These are phyloP conservation scores for Dasypogon diadema DNA, from an alignment of 2,888 invertebrate genomes.

Conservation along the genomic window DNA sequence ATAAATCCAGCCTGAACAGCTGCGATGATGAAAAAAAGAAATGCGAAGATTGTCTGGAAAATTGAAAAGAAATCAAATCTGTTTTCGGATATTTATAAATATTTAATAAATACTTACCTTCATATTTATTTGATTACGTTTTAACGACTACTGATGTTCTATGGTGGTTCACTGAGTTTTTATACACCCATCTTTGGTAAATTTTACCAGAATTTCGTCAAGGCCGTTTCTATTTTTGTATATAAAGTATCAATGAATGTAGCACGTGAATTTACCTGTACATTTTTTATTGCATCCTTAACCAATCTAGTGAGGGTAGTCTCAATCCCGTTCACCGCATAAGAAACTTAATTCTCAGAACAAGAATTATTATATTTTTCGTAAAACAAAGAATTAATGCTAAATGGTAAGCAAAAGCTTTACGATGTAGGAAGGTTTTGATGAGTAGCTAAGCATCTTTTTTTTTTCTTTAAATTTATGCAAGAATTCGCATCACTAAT, in stretches of 20 bases:
- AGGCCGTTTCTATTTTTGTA: not conserved
- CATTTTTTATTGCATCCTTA: no score
- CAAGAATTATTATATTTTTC: no score
- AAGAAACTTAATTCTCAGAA: no score
- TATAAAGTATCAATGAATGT: not conserved
- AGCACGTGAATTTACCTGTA: not conserved
- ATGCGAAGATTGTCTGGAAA: not conserved
- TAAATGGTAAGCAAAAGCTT: no score
- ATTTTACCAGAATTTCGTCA: not conserved
- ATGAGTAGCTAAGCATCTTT: no score
- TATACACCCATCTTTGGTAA: not conserved
- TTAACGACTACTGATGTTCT: not conserved
- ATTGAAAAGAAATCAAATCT: not conserved
- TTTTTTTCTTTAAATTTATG: no score
- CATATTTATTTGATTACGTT: not conserved
- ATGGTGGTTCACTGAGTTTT: not conserved
- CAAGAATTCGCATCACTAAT: no score
- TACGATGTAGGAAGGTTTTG: no score
- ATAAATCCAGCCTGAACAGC: constrained; percentile 10
- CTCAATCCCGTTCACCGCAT: no score
- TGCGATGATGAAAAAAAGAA: not conserved
- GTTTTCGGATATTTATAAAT: not conserved
- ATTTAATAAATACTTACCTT: not conserved
- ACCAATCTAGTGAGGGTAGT: no score
- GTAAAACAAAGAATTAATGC: no score